Conservation (phyloP, 2,888 invertebrate species). For the Amaurobius ferox region DNA sequence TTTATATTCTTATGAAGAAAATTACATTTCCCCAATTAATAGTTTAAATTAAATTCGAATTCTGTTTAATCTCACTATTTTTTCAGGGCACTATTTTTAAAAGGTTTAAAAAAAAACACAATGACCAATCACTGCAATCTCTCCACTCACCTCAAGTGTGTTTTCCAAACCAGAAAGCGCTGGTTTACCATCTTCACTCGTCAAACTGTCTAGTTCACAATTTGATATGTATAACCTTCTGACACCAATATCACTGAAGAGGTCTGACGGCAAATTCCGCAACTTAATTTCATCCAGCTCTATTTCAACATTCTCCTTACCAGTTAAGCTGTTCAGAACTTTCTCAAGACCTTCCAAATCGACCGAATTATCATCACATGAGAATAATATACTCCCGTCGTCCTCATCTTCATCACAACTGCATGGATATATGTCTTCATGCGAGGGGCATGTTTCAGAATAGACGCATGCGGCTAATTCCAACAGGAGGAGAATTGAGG, state of each 20-base stretch:
- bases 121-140: no score
- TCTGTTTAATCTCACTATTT: no score
- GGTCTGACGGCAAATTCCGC: not conserved
- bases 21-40: no score
- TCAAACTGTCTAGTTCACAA: constrained; percentile 19
- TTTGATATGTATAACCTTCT: constrained; percentile 23
- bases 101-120: no score
- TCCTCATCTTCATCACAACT: not conserved
- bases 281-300: not conserved
- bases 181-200: not conserved
- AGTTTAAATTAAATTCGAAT: no score
- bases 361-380: not conserved
- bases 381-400: not conserved
- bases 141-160: constrained; percentile 19
- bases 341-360: not conserved
- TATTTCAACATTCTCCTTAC: not conserved
- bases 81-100: no score
- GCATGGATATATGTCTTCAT: not conserved
- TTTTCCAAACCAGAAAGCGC: constrained; percentile 35
- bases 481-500: not conserved
- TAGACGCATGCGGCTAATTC: not conserved
- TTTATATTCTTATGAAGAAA: no score
- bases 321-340: not conserved
- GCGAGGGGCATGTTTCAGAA: not conserved
- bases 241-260: not conserved